phyloP scores from a whole-genome alignment of 2,888 invertebrate genomes.

The Macrophya alboannulata region DNA sequence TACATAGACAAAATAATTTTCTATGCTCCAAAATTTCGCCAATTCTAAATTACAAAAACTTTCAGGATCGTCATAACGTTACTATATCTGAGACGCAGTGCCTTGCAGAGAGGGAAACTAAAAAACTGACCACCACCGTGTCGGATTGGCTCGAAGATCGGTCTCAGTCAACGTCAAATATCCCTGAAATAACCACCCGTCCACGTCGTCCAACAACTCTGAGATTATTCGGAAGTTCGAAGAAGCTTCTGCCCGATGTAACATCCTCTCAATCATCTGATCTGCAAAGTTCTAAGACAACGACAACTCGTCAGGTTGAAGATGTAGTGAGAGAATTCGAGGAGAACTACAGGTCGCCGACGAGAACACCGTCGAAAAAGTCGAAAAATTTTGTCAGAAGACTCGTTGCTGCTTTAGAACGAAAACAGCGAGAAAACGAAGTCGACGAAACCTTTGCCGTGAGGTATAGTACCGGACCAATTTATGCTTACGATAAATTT shows the following conservation, averaged over 20 bases:
- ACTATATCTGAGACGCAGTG: conserved; percentile 2
- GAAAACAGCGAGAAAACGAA: conserved; percentile 64
- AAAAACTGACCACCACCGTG: neutral
- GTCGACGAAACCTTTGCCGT: neutral
- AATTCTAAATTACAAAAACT: neutral
- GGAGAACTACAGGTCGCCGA: conserved; percentile 26
- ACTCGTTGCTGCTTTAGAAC: conserved; percentile 72
- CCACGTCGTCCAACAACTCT: conserved; percentile 27
- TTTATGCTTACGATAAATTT: conserved; percentile 33
- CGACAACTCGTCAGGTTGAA: conserved; percentile 15
- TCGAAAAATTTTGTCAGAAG: conserved; percentile 70
- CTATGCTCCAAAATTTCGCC: neutral
- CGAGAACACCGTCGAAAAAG: conserved; percentile 50
- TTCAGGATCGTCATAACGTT: conserved; percentile 16
- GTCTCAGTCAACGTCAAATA: conserved; percentile 20
- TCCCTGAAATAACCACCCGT: neutral
- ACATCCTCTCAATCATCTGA: neutral
- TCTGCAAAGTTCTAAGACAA: neutral
- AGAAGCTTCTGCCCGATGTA: neutral
- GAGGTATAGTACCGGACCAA: conserved; percentile 24
- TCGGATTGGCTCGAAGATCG: conserved; percentile 21
- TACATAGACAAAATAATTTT: neutral
- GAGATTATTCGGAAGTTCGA: conserved; percentile 39
- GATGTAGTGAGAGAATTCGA: conserved; percentile 38
- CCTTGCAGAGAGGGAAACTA: conserved; percentile 1